Conservation (phyloP, 2,888 invertebrate genomes). For the Tryphoninae sp. region DNA sequence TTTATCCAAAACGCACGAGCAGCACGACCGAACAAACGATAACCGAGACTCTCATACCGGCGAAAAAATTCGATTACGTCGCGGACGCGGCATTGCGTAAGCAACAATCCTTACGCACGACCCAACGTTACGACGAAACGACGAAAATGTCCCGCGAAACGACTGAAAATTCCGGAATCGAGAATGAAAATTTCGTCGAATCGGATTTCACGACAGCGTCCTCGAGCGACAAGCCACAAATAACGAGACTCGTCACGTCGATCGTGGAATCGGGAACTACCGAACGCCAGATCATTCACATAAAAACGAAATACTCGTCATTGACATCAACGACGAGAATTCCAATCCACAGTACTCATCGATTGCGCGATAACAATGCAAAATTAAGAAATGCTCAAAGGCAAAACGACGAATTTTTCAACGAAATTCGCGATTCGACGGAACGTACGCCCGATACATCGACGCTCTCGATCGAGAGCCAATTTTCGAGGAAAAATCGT, state of each 20-base stretch:
- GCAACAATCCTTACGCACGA: slow-evolving; percentile 73
- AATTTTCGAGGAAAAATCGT: slow-evolving; percentile 70
- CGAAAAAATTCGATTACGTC: slow-evolving; percentile 77
- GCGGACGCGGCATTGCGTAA: slow-evolving; percentile 77
- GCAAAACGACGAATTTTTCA: slow-evolving; percentile 65
- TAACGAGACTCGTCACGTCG: slow-evolving; percentile 82
- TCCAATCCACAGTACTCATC: slow-evolving; percentile 66
- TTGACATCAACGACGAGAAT: slow-evolving; percentile 76
- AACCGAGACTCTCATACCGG: slow-evolving; percentile 78
- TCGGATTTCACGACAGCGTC: slow-evolving; percentile 68
- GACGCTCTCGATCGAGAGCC: slow-evolving; percentile 79
- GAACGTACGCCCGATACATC: slow-evolving; percentile 74
- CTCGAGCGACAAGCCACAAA: slow-evolving; percentile 74
- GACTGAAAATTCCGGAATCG: neutral
- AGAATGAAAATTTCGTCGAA: slow-evolving; percentile 66
- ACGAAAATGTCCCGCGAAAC: slow-evolving; percentile 41
- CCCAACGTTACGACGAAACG: slow-evolving; percentile 61
- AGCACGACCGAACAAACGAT: slow-evolving; percentile 71
- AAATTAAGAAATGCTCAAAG: slow-evolving; percentile 52
- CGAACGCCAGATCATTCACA: slow-evolving; percentile 81
- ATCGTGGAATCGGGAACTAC: slow-evolving; percentile 82
- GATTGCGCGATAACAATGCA: slow-evolving; percentile 29
- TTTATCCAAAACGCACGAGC: slow-evolving; percentile 71
- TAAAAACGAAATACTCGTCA: slow-evolving; percentile 79
- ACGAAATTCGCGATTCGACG: slow-evolving; percentile 74